phyloP scores from a whole-genome alignment of 2,797 vertebrate species.

The Acestrorhynchus altus region DNA sequence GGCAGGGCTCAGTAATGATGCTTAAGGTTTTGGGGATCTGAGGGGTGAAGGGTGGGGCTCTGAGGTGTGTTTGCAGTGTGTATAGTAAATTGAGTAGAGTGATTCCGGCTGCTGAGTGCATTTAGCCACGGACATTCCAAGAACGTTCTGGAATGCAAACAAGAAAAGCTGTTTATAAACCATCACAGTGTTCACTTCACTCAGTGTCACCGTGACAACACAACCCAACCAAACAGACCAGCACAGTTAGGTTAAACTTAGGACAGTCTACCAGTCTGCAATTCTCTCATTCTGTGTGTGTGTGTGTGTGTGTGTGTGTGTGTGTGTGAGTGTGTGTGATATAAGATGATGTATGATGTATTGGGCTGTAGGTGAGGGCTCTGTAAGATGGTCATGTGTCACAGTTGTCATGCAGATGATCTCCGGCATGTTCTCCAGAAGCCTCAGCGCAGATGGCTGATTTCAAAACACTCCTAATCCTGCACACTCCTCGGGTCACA shows the following conservation, averaged over 20 bases:
- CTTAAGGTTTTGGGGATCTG: background rate
- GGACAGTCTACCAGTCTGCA: no score
- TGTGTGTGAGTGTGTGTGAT: no score
- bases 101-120: background rate
- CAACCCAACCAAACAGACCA: background rate
- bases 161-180: constrained; percentile 19
- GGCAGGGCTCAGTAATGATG: no score
- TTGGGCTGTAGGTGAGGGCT: background rate
- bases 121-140: background rate
- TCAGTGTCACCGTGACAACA: background rate
- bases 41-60: background rate
- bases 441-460: constrained; percentile 45
- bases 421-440: background rate
- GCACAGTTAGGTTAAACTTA: no score
- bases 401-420: background rate
- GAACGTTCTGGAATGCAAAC: constrained; percentile 4
- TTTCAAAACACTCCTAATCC: constrained; percentile 46
- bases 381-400: constrained; percentile 9
- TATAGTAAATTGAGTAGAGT: no score
- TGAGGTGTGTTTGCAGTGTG: background rate
- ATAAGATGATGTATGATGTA: background rate
- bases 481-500: constrained; percentile 9
- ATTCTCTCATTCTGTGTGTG: no score
- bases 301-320: no score
- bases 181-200: constrained; percentile 1